Evolutionary conservation across 1,140 invertebrate species (phyloP), one percentile per base, ranked within the genome.

Genomic region (Drosophila willistoni): DNA sequence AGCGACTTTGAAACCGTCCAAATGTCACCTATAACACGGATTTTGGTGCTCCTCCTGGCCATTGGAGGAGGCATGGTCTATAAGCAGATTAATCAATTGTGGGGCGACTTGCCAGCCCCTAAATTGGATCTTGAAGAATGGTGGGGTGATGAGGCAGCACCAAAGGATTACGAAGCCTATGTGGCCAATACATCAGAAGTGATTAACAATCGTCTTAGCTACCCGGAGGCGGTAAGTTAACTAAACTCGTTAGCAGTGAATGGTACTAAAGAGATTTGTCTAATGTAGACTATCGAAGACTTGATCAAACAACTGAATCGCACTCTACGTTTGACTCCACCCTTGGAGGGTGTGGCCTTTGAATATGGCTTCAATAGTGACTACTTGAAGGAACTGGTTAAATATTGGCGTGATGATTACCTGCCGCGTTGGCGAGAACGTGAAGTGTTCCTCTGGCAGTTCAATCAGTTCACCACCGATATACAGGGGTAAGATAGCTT

Each of bases 361-460:
- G 92, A 95, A 68, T 97, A 97, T 91, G 97, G 97, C 2, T 95
- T 97, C 65, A 96, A 97, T 85, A 93, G 94, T 0, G 92, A 94
- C 29, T 94, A 95, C 82, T 91, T 97, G 3, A 93, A 94, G 64
- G 93, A 94, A 75, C 90, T 97, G 34, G 75, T 96, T 4, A 92
- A 94, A 3, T 95, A 96, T 89, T 96, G 96, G 97, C 86, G 92
- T 13, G 94, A 94, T 29, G 93, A 96, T 41, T 98, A 97, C 91
- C 92, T 97, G 81, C 86, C 91, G 62, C 90, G 85, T 87, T 98
- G 97, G 94, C 93, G 93, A 71, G 91, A 94, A 81, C 94, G 96
- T 68, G 95, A 96, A 79, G 92, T 92, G 13, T 93, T 93, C 47
- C 85, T 98, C 5, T 98, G 97, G 91, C 91, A 93, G 71, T 96